Evolutionary conservation across 1,140 invertebrate species (phyloP).

Genomic region (Paraescarpia echinospica): DNA sequence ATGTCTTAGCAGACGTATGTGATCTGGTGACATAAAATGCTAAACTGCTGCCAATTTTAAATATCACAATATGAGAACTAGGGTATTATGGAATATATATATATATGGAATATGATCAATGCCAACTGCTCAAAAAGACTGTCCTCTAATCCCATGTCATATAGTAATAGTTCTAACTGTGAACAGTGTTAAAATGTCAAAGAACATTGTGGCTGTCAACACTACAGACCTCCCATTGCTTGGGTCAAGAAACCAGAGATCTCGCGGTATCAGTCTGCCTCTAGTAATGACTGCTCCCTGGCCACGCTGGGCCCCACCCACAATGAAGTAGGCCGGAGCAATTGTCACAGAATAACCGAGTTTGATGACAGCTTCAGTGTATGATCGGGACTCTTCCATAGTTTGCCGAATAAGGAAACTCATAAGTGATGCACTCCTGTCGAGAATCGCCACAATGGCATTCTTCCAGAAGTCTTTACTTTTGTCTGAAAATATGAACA

Average conservation of each 20-base stretch:
- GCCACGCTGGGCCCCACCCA: constrained; percentile 40
- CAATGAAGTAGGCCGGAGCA: constrained; percentile 46
- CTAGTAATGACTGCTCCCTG: constrained; percentile 50
- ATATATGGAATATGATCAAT: neutral
- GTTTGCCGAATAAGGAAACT: constrained; percentile 40
- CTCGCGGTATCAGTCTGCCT: constrained; percentile 38
- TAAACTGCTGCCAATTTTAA: too few relatives aligned
- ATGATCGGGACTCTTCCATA: neutral
- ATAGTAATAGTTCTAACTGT: neutral
- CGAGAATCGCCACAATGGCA: constrained; percentile 41
- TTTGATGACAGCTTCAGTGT: neutral
- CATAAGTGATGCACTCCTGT: constrained; percentile 38
- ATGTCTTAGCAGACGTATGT: too few relatives aligned
- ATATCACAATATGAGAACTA: too few relatives aligned
- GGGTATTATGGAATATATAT: too few relatives aligned
- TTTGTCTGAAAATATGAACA: neutral
- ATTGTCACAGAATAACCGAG: constrained; percentile 44
- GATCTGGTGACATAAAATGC: too few relatives aligned
- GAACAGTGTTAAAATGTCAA: neutral
- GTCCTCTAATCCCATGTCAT: neutral
- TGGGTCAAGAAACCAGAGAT: constrained; percentile 42
- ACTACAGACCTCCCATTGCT: constrained; percentile 31
- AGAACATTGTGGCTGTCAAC: neutral
- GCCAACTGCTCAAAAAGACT: neutral
- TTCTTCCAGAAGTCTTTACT: constrained; percentile 44